Conservation (phyloP, 1,140 invertebrate species). For the Bombus consobrinus region DNA sequence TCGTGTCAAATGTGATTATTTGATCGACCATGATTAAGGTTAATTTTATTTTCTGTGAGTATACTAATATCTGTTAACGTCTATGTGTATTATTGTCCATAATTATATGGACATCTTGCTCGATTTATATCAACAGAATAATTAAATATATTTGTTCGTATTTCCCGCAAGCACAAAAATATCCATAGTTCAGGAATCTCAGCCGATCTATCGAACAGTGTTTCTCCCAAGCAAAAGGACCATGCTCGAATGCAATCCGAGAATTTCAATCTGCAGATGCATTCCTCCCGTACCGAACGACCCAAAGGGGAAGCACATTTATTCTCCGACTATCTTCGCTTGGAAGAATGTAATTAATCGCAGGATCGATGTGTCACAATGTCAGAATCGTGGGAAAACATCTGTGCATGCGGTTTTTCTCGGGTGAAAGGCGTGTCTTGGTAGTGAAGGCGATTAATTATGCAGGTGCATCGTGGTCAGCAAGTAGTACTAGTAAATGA, state of each 20-base stretch:
- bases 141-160: background rate
- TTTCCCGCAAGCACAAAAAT: background rate
- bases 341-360: background rate
- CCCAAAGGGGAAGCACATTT: background rate
- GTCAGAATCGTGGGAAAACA: background rate
- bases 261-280: background rate
- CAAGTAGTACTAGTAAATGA: conserved; percentile 55
- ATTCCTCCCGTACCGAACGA: background rate
- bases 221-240: background rate
- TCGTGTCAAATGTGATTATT: too few relatives aligned
- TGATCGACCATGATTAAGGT: too few relatives aligned
- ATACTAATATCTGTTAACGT: too few relatives aligned
- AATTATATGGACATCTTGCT: too few relatives aligned
- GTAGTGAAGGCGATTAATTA: conserved; percentile 32
- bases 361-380: background rate
- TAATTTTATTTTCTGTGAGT: too few relatives aligned
- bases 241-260: background rate
- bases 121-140: too few relatives aligned
- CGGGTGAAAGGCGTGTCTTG: background rate
- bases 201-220: background rate
- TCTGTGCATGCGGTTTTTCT: background rate
- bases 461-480: conserved; percentile 28
- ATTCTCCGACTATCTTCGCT: background rate
- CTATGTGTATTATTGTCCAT: too few relatives aligned
- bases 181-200: too few relatives aligned